Percentiles rank a stretch among this genome's conserved stretches.
These are phyloP conservation scores for Eristalis pertinax DNA, from an alignment of 2,888 invertebrate genomes.

Conservation along the genomic window DNA sequence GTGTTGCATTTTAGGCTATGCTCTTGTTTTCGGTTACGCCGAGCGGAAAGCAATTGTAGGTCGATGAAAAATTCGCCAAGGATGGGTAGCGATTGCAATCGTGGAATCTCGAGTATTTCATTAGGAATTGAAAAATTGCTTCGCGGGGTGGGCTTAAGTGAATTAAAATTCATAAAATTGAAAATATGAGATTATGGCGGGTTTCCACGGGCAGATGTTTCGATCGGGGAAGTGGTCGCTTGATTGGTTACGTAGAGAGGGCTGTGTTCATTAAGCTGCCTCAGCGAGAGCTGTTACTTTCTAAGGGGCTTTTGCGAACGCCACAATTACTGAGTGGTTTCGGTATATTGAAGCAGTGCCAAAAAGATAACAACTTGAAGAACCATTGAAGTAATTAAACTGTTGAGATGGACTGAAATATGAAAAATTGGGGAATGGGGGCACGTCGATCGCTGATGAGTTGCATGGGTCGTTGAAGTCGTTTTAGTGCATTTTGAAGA, in stretches of 20 bases:
- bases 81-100: not conserved
- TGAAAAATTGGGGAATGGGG: too few relatives aligned
- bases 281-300: not conserved
- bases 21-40: not conserved
- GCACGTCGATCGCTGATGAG: too few relatives aligned
- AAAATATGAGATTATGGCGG: not conserved
- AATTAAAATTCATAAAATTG: not conserved
- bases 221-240: not conserved
- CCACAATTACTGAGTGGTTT: not conserved
- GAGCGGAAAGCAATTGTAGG: constrained; percentile 6
- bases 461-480: too few relatives aligned
- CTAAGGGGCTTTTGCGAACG: not conserved
- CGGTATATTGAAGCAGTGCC: not conserved
- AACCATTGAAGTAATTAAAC: too few relatives aligned
- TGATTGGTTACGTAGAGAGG: not conserved
- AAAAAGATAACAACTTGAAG: too few relatives aligned
- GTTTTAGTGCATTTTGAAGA: too few relatives aligned
- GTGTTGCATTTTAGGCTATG: constrained; percentile 6
- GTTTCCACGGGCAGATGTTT: not conserved
- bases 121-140: constrained; percentile 5
- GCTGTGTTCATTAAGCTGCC: not conserved
- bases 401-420: too few relatives aligned
- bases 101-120: constrained; percentile 10
- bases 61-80: constrained; percentile 11
- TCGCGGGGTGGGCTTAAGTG: not conserved